Evolutionary conservation across 2,888 invertebrate species (phyloP), one percentile per base, ranked within the genome.

Genomic region (Parasteatoda lunata): DNA sequence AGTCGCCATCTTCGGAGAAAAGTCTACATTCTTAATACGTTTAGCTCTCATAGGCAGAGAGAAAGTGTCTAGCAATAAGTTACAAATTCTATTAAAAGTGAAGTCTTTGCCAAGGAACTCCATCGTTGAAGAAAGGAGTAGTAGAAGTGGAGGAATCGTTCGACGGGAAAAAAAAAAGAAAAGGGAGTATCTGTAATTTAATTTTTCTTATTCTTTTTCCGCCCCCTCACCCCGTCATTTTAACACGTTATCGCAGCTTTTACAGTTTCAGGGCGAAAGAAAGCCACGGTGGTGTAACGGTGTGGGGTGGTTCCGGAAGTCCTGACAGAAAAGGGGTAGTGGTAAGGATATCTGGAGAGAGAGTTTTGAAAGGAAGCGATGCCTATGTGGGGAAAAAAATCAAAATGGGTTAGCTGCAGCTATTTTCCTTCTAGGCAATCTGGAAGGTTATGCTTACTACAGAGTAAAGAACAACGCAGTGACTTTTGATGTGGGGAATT

Each of bases 51-150:
- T 71, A 71, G 49, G 5, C 3, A 52, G 48, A 30, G 15, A 11
- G 51, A 72, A 51, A 73, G 48, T 49, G n/a, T 30, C 68, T 15
- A 15, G 76, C 11, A 59, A 45, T 68, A 30, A 59, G 48, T 77
- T 80, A 52, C 73, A 80, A 80, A 80, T 80, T 80, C 73, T 80
- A 80, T 73, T 80, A 80, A 80, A 80, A 73, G 64, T 52, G 51
- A 71, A 68, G 80, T 66, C 72, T 47, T 78, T 70, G 59, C 70
- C 3, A 5, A 5, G 7, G 11, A 45, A n/a, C 15, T 70, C 66
- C 71, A 45, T 49, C 45, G 7, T 52, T 59, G 48, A 79, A 64
- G 13, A 70, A 71, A 54, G 13, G 54, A 51, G 47, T n/a, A 47
- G 77, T 8, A 68, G 64, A 73, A 80, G 72, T 13, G 64, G 66